Conservation (phyloP, 1,140 invertebrate species). For the Penaeus vannamei region DNA sequence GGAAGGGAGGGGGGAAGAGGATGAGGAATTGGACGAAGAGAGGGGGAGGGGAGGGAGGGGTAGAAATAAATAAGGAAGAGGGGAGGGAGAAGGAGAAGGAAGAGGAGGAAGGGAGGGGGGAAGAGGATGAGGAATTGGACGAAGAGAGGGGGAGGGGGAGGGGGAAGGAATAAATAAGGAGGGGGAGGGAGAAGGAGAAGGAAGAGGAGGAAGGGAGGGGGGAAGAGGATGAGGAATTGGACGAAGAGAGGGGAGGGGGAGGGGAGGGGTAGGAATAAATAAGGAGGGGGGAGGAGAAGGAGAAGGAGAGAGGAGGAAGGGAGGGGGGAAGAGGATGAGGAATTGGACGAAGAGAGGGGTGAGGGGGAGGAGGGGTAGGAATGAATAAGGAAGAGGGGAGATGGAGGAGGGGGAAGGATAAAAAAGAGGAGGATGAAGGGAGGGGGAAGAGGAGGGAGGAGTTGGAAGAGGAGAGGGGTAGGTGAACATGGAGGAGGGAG, state of each 20-base stretch:
- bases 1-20: no score
- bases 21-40: no score
- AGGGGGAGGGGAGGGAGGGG: background rate
- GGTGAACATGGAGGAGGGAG: background rate
- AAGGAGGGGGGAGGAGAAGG: background rate
- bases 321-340: background rate
- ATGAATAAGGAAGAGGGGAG: background rate
- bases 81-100: conserved; percentile 1
- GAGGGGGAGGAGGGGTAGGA: no score
- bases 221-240: no score
- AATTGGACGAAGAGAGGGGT: no score
- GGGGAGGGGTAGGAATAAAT: no score
- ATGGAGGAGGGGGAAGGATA: background rate
- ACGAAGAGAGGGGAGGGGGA: no score
- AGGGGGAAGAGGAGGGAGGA: no score
- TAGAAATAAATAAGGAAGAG: background rate
- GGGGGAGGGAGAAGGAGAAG: conserved; percentile 1
- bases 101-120: background rate
- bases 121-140: no score
- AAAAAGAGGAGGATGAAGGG: background rate
- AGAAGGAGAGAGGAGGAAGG: background rate
- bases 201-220: background rate
- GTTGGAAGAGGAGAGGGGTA: no score
- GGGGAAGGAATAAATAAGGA: background rate
- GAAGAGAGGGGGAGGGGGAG: conserved; percentile 1